Conservation (phyloP, 2,113 vertebrate species). For the Phyllopteryx taeniolatus region DNA sequence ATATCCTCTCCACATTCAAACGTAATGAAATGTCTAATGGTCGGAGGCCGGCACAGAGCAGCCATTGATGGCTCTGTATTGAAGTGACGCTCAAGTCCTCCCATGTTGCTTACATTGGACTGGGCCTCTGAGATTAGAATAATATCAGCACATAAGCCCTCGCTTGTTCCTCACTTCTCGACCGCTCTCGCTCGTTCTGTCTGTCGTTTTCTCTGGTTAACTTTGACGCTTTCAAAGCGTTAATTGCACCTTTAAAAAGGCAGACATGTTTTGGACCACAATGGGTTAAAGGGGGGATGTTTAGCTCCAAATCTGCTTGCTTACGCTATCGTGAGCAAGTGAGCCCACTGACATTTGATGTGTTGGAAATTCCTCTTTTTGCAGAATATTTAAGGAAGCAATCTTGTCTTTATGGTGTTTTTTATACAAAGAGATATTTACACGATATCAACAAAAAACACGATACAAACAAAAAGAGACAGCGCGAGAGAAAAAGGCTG, state of each 20-base stretch:
- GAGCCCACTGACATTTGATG: neutral
- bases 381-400: too few relatives aligned
- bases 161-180: slow-evolving; percentile 58
- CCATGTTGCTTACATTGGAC: slow-evolving; percentile 74
- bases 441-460: too few relatives aligned
- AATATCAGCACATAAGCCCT: slow-evolving; percentile 71
- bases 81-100: slow-evolving; percentile 70
- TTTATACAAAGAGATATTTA: too few relatives aligned
- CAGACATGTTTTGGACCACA: neutral
- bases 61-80: slow-evolving; percentile 66
- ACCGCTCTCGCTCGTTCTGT: slow-evolving; percentile 6
- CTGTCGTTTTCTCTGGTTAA: slow-evolving; percentile 13
- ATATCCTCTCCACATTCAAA: slow-evolving; percentile 59
- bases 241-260: neutral
- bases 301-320: neutral
- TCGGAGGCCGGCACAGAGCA: slow-evolving; percentile 56
- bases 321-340: neutral
- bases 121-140: slow-evolving; percentile 72
- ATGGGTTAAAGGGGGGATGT: neutral
- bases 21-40: slow-evolving; percentile 69
- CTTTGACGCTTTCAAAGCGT: neutral
- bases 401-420: too few relatives aligned
- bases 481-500: too few relatives aligned
- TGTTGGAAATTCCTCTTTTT: neutral
- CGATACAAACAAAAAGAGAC: too few relatives aligned